These are phyloP conservation scores for Anastrepha ludens DNA, from an alignment of 1,140 invertebrate genomes.

Conservation along the genomic window DNA sequence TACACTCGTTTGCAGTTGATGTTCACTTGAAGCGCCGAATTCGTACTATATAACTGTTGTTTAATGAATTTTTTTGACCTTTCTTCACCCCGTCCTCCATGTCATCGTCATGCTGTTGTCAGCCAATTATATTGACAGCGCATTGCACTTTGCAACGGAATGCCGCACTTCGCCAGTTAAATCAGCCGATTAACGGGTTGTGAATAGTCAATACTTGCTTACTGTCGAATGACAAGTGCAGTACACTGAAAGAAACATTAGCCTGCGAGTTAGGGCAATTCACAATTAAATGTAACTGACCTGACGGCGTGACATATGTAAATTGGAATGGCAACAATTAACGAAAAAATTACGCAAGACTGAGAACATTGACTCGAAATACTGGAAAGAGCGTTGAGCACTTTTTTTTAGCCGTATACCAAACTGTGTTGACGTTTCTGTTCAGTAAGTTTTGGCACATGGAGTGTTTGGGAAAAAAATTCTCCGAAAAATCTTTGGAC, in stretches of 20 bases:
- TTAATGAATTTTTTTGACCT: neutral
- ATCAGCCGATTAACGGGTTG: conserved; percentile 13
- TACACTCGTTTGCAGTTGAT: neutral
- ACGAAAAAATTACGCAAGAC: too few species aligned
- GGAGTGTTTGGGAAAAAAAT: too few species aligned
- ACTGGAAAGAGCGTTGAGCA: too few species aligned
- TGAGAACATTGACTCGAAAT: too few species aligned
- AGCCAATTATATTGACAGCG: neutral
- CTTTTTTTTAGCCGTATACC: too few species aligned
- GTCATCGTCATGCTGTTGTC: neutral
- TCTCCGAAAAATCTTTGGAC: too few species aligned
- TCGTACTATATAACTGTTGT: neutral
- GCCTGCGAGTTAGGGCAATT: too few species aligned
- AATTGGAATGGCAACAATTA: too few species aligned
- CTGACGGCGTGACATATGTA: too few species aligned
- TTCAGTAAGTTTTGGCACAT: too few species aligned
- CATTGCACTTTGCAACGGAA: neutral
- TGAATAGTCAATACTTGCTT: neutral
- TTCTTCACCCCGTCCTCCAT: neutral
- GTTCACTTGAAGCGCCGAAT: neutral
- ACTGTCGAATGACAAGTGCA: neutral
- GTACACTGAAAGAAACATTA: conserved; percentile 14
- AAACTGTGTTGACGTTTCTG: too few species aligned
- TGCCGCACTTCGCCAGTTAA: neutral
- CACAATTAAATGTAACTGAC: too few species aligned